Base-by-base conservation (phyloP, 2,888 invertebrate genomes). In the Drosophila parthenogenetica region DNA sequence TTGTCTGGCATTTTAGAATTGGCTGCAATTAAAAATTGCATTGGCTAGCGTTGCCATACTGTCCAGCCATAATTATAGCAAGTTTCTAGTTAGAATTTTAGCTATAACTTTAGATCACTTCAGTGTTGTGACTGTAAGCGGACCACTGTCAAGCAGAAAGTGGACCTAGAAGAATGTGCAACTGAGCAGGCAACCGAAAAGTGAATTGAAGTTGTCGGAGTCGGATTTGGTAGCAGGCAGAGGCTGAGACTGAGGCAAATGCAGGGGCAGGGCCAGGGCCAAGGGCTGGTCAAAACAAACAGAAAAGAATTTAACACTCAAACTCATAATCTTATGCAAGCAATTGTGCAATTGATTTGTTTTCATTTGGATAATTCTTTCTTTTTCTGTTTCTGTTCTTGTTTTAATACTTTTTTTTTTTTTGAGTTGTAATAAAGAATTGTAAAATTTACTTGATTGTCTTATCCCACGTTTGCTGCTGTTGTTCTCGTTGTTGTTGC, bases 401-500 rank as follows among this genome's bases (percentile, higher is more conserved):
- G 16, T 13, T 43, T 35, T 51, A 7, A 22, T 5, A 22, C 22
- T 22, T 29, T 45, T 46, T 46, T 46, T 46, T 29, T 16, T 39
- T 4, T 46, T 16, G 10, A 39, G 29, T 74, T 77, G 71, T 64
- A 75, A 76, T 74, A 81, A 88, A 76, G 59, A 85, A 87, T 79
- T 63, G 60, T 80, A 77, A 80, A 88, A 90, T 87, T 89, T 90
- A 89, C 89, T 89, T 90, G 90, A 85, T 76, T 76, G 69, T 49
- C 72, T 69, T 73, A 77, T 77, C 63, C 82, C 71, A 64, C 64
- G 68, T 51, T 50, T 51, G 66, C n/a, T 53, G 57, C 32, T 57
- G 53, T 3, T 62, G 54, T 40, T 53, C 58, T 14, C 43, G 69
- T 11, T 53, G 60, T 29, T 54, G 45, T n/a, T 54, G 35, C 3